Conservation (phyloP, 2,113 vertebrate species). For the Laticauda colubrina region DNA sequence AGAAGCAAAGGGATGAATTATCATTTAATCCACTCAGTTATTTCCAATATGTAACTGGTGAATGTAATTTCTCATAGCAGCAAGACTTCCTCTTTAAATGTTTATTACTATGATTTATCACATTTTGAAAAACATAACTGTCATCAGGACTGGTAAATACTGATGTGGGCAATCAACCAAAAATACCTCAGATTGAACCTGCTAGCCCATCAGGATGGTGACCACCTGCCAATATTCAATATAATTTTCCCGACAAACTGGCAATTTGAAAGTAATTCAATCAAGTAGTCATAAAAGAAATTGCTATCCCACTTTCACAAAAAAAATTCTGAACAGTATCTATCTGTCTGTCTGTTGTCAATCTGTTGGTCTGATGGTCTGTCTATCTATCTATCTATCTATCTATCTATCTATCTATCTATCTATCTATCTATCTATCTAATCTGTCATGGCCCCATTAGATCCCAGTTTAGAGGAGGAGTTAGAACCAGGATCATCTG, state of each 20-base stretch:
- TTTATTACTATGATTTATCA: slow-evolving; percentile 62
- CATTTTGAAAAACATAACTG: slow-evolving; percentile 45
- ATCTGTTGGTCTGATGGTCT: too few relatives aligned
- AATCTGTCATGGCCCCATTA: background rate
- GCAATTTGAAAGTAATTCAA: slow-evolving; percentile 62
- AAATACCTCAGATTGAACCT: slow-evolving; percentile 48
- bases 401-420: background rate
- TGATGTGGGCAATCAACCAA: slow-evolving; percentile 50
- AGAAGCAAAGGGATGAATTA: slow-evolving; percentile 33
- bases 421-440: too few relatives aligned
- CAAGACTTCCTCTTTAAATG: slow-evolving; percentile 34
- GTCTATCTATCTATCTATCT: too few relatives aligned
- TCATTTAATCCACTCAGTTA: slow-evolving; percentile 32
- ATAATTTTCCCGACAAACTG: slow-evolving; percentile 57
- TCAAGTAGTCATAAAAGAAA: slow-evolving; percentile 60
- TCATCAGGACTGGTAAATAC: slow-evolving; percentile 46
- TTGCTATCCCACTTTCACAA: slow-evolving; percentile 54
- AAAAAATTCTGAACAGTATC: slow-evolving; percentile 30
- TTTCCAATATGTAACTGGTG: slow-evolving; percentile 49
- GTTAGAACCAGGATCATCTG: background rate
- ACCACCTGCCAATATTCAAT: slow-evolving; percentile 49
- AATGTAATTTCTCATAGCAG: slow-evolving; percentile 43
- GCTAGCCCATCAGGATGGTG: slow-evolving; percentile 55
- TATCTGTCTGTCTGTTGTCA: background rate
- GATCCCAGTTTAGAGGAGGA: background rate